phyloP scores from a whole-genome alignment of 2,113 vertebrate species.

The Grantiella picta region DNA sequence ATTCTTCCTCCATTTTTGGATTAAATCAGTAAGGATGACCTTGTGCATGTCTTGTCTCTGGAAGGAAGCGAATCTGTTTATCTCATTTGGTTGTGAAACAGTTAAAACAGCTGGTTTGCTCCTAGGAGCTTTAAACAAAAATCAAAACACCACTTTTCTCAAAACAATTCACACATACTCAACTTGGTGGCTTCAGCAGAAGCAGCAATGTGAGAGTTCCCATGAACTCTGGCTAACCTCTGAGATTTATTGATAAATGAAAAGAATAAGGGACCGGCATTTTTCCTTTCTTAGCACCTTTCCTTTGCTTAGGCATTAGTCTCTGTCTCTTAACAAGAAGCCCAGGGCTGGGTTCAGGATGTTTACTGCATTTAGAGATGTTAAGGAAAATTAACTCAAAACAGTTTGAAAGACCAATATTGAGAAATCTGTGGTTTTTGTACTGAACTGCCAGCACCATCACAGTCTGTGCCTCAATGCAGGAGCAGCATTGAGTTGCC shows the following conservation, averaged over 20 bases:
- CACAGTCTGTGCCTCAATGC: background rate
- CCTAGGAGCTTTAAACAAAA: background rate
- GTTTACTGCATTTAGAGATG: background rate
- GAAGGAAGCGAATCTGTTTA: background rate
- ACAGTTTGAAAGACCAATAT: background rate
- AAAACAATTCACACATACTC: background rate
- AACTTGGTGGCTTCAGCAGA: slow-evolving; percentile 28
- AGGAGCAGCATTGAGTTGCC: background rate
- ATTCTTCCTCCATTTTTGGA: fast-evolving
- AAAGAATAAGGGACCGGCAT: background rate
- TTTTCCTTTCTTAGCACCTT: background rate
- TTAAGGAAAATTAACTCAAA: background rate
- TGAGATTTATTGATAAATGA: slow-evolving; percentile 44
- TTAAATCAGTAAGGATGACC: background rate
- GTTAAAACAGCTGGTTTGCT: background rate
- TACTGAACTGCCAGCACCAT: background rate
- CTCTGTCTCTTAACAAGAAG: background rate
- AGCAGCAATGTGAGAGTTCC: slow-evolving; percentile 7
- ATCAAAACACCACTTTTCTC: background rate
- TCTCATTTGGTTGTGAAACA: background rate
- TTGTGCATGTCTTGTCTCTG: background rate
- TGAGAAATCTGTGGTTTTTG: background rate
- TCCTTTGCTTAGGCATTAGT: background rate
- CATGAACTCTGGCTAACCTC: slow-evolving; percentile 52
- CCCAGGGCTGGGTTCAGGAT: background rate